Percentiles rank a stretch among this genome's conserved stretches.
phyloP scores from a whole-genome alignment of 1,140 invertebrate species.

The Drosophila azteca region DNA sequence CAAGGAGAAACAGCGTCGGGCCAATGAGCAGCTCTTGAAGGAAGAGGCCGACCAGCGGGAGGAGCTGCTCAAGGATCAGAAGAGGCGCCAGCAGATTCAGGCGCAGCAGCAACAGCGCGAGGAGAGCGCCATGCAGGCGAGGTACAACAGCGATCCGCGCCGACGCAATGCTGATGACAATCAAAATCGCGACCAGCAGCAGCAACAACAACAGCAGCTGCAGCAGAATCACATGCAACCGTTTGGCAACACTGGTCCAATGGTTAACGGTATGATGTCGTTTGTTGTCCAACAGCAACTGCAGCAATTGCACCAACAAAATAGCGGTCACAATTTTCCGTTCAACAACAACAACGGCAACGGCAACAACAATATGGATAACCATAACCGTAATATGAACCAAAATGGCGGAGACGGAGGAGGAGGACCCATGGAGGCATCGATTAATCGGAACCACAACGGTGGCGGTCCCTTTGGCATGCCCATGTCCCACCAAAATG shows the following conservation, averaged over 20 bases:
- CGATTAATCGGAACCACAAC: conserved; percentile 20
- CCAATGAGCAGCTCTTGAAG: conserved; percentile 77
- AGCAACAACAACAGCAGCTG: conserved; percentile 20
- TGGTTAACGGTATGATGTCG: conserved; percentile 33
- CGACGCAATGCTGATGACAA: conserved; percentile 31
- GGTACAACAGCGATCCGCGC: conserved; percentile 32
- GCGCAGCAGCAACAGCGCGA: conserved; percentile 17
- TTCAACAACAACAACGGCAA: conserved; percentile 27
- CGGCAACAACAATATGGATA: conserved; percentile 17
- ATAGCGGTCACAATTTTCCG: not conserved
- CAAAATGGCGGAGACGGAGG: conserved; percentile 8
- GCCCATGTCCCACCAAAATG: not conserved
- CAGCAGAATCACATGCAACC: conserved; percentile 39
- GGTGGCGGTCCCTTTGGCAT: conserved; percentile 2
- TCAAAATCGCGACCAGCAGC: conserved; percentile 25
- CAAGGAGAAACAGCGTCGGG: conserved; percentile 84
- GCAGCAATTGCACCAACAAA: conserved; percentile 27
- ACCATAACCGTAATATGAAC: conserved; percentile 28
- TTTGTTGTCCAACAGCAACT: conserved; percentile 54
- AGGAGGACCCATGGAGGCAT: conserved; percentile 12
- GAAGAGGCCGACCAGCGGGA: conserved; percentile 69
- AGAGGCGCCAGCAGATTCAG: conserved; percentile 13
- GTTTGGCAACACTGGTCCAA: conserved; percentile 40
- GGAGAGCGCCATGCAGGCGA: conserved; percentile 16
- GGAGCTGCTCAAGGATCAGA: conserved; percentile 48